These are phyloP conservation scores for Hoplostethus atlanticus DNA, from an alignment of 2,797 vertebrate species.

Conservation along the genomic window DNA sequence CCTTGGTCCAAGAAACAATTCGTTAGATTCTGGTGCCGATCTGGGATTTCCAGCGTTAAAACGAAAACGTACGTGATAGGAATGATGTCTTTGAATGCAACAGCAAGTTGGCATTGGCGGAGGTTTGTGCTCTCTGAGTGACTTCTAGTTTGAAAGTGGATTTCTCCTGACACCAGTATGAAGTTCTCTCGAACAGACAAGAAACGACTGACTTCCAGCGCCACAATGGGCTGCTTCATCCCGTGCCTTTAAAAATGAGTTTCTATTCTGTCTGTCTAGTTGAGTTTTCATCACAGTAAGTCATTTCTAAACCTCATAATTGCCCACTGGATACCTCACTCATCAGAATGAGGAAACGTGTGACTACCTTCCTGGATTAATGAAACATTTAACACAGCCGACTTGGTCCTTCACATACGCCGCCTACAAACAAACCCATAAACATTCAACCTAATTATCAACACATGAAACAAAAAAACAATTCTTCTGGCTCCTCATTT, in stretches of 20 bases:
- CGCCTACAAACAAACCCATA: background rate
- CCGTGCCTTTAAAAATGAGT: background rate
- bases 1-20: too few species aligned
- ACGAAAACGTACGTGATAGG: too few species aligned
- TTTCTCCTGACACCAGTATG: background rate
- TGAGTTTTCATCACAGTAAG: background rate
- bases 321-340: background rate
- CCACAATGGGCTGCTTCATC: background rate
- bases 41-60: too few species aligned
- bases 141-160: background rate
- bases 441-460: slow-evolving; percentile 9
- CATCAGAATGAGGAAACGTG: background rate
- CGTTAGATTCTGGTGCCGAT: too few species aligned
- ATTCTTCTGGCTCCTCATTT: slow-evolving; percentile 19
- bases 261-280: background rate
- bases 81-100: too few species aligned
- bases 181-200: background rate
- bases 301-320: slow-evolving; percentile 1
- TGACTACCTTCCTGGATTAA: slow-evolving; percentile 5
- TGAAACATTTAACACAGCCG: slow-evolving; percentile 16
- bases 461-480: slow-evolving; percentile 5
- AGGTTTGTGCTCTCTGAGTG: too few species aligned
- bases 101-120: too few species aligned
- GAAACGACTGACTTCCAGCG: background rate
- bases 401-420: slow-evolving; percentile 19